These are phyloP conservation scores for Hippocampus guttulatus DNA, from an alignment of 2,113 vertebrate genomes.

Conservation along the genomic window DNA sequence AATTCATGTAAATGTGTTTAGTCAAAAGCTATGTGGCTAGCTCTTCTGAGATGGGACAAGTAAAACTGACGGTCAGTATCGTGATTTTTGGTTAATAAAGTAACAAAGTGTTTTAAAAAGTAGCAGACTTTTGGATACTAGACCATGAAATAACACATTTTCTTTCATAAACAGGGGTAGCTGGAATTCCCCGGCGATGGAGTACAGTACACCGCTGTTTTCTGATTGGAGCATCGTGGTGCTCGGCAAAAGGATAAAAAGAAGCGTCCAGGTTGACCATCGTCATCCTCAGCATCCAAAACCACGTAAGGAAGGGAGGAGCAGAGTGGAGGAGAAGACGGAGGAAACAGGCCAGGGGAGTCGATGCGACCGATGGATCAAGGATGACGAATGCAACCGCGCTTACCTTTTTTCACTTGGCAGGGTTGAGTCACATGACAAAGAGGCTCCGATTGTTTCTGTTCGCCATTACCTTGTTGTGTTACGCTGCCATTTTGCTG, in stretches of 20 bases:
- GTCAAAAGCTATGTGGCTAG: no score
- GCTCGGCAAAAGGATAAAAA: slow-evolving; percentile 5
- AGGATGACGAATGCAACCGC: background rate
- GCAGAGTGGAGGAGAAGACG: background rate
- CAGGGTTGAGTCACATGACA: slow-evolving; percentile 4
- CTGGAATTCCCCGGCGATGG: background rate
- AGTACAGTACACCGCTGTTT: background rate
- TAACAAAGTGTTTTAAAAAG: background rate
- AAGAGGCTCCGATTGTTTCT: background rate
- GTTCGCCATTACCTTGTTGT: slow-evolving; percentile 4
- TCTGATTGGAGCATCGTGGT: background rate
- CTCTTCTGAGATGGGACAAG: background rate
- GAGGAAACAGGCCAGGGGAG: background rate
- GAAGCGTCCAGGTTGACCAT: background rate
- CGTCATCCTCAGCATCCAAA: background rate
- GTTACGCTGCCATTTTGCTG: slow-evolving; percentile 8
- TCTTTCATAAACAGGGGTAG: background rate
- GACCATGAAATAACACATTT: background rate
- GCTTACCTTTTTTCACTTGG: background rate
- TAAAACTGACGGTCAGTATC: background rate
- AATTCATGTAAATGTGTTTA: no score
- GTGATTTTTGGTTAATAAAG: background rate
- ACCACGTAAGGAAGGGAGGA: background rate
- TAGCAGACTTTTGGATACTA: background rate
- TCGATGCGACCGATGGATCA: background rate